These are phyloP conservation scores for Aegithalos caudatus DNA, from an alignment of 2,113 vertebrate species.

Conservation along the genomic window DNA sequence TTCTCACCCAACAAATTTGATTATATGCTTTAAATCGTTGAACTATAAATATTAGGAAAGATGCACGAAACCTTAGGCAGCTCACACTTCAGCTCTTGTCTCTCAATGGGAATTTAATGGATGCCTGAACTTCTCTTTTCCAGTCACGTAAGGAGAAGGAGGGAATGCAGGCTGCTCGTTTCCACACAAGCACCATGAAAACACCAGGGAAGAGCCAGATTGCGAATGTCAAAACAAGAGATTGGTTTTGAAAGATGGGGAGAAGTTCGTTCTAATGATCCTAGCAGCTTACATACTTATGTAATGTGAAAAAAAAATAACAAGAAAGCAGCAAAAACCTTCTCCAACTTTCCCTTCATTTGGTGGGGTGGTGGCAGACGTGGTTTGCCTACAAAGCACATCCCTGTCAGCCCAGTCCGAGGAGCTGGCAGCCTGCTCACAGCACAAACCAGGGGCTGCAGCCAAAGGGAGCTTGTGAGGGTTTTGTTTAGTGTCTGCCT, in stretches of 20 bases:
- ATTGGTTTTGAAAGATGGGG: background rate
- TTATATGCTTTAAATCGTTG: background rate
- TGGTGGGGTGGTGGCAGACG: background rate
- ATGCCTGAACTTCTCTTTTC: background rate
- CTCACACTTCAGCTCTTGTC: background rate
- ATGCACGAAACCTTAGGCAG: background rate
- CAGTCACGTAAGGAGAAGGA: background rate
- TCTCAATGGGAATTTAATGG: background rate
- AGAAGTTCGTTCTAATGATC: slow-evolving; percentile 10
- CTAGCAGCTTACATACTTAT: background rate
- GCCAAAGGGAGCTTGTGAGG: rapidly evolving
- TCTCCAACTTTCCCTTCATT: background rate
- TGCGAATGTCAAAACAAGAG: slow-evolving; percentile 29
- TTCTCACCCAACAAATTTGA: background rate
- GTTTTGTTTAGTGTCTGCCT: background rate
- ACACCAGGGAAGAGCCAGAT: background rate
- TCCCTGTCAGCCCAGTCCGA: background rate
- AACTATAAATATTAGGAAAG: background rate
- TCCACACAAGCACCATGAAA: background rate
- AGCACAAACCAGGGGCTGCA: background rate
- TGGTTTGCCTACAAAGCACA: background rate
- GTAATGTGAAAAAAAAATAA: background rate
- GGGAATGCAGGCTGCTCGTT: background rate
- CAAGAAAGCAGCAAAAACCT: background rate
- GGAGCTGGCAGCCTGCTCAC: background rate